Base-by-base conservation (phyloP, 2,113 vertebrate species). In the Gnathonemus echidnorhynchus region DNA sequence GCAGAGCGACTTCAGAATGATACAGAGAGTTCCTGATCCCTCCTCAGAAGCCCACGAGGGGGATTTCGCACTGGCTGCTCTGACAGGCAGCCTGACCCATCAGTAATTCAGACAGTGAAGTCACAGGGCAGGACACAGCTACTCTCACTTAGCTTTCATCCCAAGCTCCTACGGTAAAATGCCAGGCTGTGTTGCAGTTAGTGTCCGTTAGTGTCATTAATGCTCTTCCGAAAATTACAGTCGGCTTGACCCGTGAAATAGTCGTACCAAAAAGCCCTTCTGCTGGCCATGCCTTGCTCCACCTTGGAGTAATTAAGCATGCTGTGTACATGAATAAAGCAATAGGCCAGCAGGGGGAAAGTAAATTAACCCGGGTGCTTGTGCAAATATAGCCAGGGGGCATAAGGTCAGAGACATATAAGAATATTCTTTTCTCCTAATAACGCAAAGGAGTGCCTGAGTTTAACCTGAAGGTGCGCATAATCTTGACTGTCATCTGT, bases 231-330 rank as follows among this genome's bases (percentile, higher is more conserved):
- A 93, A 92, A 91, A 94, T 93, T 92, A 56, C 86, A 89, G 92
- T 87, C 92, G 92, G 92, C 94, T 94, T 94, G 94, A 94, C 94
- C 92, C 31, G 53, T 6, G 27, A 91, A 92, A 93, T 91, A 93
- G 92, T 92, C 74, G 52, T 85, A 89, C 87, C 87, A 90, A 92
- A 91, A 93, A 90, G 42, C 31, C 35, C 35, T 31, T 89, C 86
- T 86, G 77, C 92, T 94, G 46, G 35, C 48, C 24, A n/a, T 3
- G 27, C 46, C 91, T 91, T 93, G 90, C 27, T 39, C 92, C 92
- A 92, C 92, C 92, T 93, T 94, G 77, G 92, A 90, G 90, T 90
- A 93, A 93, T 93, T 91, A 92, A 90, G 84, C 88, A n/a, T 9
- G 88, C 89, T 90, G 89, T 88, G 70, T 74, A 89, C 80, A 53